phyloP scores from a whole-genome alignment of 2,113 vertebrate genomes.

The Marmota monax region DNA sequence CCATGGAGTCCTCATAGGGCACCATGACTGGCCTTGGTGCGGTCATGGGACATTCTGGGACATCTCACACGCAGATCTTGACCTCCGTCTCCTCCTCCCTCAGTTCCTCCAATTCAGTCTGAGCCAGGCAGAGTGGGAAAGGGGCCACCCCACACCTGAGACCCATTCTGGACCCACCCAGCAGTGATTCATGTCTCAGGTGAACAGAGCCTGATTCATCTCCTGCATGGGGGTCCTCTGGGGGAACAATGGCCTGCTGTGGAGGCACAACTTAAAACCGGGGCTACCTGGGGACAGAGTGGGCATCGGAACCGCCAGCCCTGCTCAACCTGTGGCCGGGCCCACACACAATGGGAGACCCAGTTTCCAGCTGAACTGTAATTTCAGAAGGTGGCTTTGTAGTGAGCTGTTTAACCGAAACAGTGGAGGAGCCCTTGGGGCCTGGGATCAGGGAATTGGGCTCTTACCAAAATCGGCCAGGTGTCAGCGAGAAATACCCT shows the following conservation, averaged over 20 bases:
- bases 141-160: not conserved
- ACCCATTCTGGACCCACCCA: not conserved
- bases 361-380: slow-evolving; percentile 61
- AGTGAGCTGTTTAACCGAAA: slow-evolving; percentile 57
- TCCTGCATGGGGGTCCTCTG: not conserved
- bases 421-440: slow-evolving; percentile 70
- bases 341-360: slow-evolving; percentile 64
- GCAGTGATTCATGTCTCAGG: not conserved
- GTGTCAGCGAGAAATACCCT: slow-evolving; percentile 79
- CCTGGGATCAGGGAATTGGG: slow-evolving; percentile 66
- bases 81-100: not conserved
- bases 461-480: slow-evolving; percentile 69
- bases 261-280: not conserved
- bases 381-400: slow-evolving; percentile 80
- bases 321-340: not conserved
- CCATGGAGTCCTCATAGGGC: not conserved
- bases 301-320: not conserved
- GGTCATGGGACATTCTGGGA: too few relatives aligned
- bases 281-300: slow-evolving; percentile 54
- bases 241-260: not conserved
- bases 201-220: slow-evolving; percentile 51
- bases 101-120: not conserved
- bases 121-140: not conserved
- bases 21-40: not conserved
- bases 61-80: not conserved